These are phyloP conservation scores for Drosophila eugracilis DNA, from an alignment of 1,140 invertebrate genomes.

Conservation along the genomic window DNA sequence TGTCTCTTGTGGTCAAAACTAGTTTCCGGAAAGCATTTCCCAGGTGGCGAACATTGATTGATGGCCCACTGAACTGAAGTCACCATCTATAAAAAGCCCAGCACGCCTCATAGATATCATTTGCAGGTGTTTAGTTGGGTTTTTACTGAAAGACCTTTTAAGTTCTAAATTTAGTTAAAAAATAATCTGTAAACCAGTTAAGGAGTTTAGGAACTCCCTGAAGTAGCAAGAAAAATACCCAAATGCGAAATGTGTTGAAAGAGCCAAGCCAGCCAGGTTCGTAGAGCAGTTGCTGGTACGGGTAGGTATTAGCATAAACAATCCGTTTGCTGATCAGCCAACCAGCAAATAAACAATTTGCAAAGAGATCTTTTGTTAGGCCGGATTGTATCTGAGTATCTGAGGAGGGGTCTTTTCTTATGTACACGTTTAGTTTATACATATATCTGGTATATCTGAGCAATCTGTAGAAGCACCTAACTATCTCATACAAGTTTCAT, in stretches of 20 bases:
- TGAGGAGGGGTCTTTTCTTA: neutral
- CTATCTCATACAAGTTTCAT: conserved; percentile 9
- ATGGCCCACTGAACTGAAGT: neutral
- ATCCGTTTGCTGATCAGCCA: conserved; percentile 50
- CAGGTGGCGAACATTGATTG: conserved; percentile 1
- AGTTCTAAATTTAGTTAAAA: conserved; percentile 12
- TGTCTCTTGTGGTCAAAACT: conserved; percentile 15
- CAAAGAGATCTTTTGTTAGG: conserved; percentile 52
- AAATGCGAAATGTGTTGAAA: conserved; percentile 38
- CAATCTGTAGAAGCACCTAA: conserved; percentile 20
- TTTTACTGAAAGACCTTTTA: neutral
- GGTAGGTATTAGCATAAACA: conserved; percentile 49
- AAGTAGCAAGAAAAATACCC: conserved; percentile 3
- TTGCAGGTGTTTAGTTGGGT: neutral
- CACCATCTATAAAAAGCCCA: no score
- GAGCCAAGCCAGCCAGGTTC: conserved; percentile 18
- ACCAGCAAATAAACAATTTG: conserved; percentile 57
- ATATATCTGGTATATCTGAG: conserved; percentile 20
- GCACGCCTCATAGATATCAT: no score
- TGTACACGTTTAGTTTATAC: no score
- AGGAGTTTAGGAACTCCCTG: conserved; percentile 9
- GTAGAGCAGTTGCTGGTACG: conserved; percentile 23
- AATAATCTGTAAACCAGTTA: conserved; percentile 3
- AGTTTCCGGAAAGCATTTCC: conserved; percentile 1
- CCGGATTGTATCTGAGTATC: conserved; percentile 25